A percentile compares a stretch with the other conserved stretches of the same genome.
Conservation (phyloP, 1,140 invertebrate species). For the Drosophila ambigua region DNA sequence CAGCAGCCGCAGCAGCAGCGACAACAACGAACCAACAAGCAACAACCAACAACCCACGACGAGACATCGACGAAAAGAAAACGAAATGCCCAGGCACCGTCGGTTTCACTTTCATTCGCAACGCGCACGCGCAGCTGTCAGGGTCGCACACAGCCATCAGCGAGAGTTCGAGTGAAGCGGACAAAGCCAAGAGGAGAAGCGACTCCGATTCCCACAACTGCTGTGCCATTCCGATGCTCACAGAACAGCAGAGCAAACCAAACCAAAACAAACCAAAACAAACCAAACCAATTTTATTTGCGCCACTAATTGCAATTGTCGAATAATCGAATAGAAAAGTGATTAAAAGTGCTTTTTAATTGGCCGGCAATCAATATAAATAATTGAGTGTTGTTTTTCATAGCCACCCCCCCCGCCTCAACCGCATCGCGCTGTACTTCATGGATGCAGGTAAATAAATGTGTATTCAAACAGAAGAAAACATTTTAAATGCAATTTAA, state of each 20-base stretch:
- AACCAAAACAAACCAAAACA: background rate
- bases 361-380: constrained; percentile 49
- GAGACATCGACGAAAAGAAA: constrained; percentile 66
- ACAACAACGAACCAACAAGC: constrained; percentile 1
- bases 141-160: constrained; percentile 54
- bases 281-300: background rate
- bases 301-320: constrained; percentile 31
- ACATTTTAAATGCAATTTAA: constrained; percentile 42
- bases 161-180: background rate
- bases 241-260: background rate
- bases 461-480: constrained; percentile 9
- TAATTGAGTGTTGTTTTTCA: constrained; percentile 61
- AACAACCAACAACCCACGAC: constrained; percentile 12
- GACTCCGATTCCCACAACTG: background rate
- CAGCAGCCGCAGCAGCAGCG: constrained; percentile 23
- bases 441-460: constrained; percentile 75
- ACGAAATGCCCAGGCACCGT: constrained; percentile 72
- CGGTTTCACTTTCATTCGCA: constrained; percentile 83
- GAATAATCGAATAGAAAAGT: constrained; percentile 43
- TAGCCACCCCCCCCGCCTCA: background rate
- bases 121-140: constrained; percentile 72
- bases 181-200: background rate
- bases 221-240: constrained; percentile 21
- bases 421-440: constrained; percentile 46
- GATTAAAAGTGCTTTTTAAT: constrained; percentile 64